Conservation (phyloP, 1,140 invertebrate species). For the Sycophila sp. region DNA sequence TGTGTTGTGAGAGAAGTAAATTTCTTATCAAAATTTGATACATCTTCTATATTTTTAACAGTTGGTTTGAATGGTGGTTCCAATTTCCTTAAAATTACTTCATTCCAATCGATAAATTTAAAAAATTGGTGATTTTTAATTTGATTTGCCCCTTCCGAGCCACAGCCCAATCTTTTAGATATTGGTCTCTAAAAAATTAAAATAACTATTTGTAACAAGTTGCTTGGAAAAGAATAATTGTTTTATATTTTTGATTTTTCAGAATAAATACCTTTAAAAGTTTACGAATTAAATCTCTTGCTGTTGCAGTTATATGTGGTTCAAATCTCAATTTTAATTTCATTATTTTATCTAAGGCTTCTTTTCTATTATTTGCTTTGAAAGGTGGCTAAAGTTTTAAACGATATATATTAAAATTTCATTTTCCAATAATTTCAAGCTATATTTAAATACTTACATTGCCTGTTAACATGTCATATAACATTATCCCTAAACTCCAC, state of each 20-base stretch:
- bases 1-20: slow-evolving; percentile 97
- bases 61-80: slow-evolving; percentile 92
- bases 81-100: slow-evolving; percentile 82
- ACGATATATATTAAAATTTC: slow-evolving; percentile 17
- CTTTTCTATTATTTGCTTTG: slow-evolving; percentile 93
- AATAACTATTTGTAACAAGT: background rate
- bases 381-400: slow-evolving; percentile 91
- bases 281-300: slow-evolving; percentile 89
- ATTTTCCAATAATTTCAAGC: too few species aligned
- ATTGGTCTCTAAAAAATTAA: slow-evolving; percentile 70
- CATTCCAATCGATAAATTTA: slow-evolving; percentile 91
- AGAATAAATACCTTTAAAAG: slow-evolving; percentile 82
- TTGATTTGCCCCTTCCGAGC: slow-evolving; percentile 81
- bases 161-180: slow-evolving; percentile 78
- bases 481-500: slow-evolving; percentile 98
- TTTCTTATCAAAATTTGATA: slow-evolving; percentile 97
- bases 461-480: slow-evolving; percentile 99
- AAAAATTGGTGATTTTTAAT: slow-evolving; percentile 94
- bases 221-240: background rate
- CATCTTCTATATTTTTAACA: slow-evolving; percentile 91
- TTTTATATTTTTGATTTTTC: too few species aligned
- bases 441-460: slow-evolving; percentile 71
- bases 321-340: slow-evolving; percentile 94
- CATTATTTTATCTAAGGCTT: slow-evolving; percentile 98
- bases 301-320: slow-evolving; percentile 93